Base-by-base conservation (phyloP, 2,888 invertebrate genomes). In the Fragum whitleyi region DNA sequence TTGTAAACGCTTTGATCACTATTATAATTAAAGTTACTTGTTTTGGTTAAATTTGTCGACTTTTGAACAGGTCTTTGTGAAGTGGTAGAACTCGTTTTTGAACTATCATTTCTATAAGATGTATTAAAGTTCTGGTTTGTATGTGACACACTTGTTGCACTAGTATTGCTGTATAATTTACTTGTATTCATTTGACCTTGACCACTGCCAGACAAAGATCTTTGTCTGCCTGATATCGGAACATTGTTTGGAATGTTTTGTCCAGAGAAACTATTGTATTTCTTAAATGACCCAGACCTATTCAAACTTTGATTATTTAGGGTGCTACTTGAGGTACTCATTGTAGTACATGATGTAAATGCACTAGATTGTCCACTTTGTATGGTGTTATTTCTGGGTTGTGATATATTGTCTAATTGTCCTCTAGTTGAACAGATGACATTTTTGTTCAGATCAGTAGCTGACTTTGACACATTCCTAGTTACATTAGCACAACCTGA, bases 231-330 rank as follows among this genome's bases (percentile, higher is more conserved):
- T 2, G 29, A 70, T 23, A n/a, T 23, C n/a, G 51, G 14, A 9
- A 53, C 7, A 19, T 23, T 21, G 51, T 51, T 71, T 6, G 14
- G 39, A 21, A 19, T 61, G 36, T 72, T 68, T 26, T 53, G 29
- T 5, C 81, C 77, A 74, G 81, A 73, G 65, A 86, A 86, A 78
- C 86, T 86, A 29, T 79, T 79, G 53, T 86, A 79, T 53, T 86
- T 86, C 51, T 79, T 83, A 51, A 86, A 86, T 16, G 76, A 69
- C 32, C 67, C 70, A 39, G 77, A 65, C 42, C 77, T 42, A 29
- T n/a, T 72, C 59, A 68, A 14, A 65, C 29, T 61, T 32, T 16
- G 14, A 21, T 51, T 29, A 19, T 23, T 65, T 32, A 26, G 39
- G 51, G 1, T 62, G 23, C 23, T 57, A 14, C n/a, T n/a, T 36